A percentile compares a stretch with the other conserved stretches of the same genome.
Conservation (phyloP, 2,797 vertebrate species). For the Rhinophrynus dorsalis region DNA sequence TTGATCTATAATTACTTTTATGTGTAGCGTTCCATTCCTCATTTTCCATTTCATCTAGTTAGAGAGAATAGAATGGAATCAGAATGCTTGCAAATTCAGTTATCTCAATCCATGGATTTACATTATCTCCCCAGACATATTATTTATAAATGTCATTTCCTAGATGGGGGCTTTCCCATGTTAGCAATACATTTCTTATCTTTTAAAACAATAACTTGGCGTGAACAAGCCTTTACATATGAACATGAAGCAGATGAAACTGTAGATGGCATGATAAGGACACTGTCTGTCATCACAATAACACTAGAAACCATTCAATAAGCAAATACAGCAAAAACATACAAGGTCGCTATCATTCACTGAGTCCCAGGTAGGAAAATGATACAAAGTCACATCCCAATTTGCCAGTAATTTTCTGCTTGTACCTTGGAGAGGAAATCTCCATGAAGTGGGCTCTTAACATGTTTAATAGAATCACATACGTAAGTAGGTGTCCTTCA, state of each 20-base stretch:
- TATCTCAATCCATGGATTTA: neutral
- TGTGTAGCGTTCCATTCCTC: neutral
- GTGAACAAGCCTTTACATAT: neutral
- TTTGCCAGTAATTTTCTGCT: constrained; percentile 10
- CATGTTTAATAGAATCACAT: no score
- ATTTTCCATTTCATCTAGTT: neutral
- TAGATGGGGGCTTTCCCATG: neutral
- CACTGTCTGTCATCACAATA: constrained; percentile 6
- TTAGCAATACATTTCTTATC: neutral
- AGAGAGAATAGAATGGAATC: neutral
- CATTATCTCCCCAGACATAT: neutral
- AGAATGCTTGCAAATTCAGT: neutral
- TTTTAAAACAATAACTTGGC: neutral
- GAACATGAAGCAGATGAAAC: constrained; percentile 10
- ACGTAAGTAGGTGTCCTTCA: no score
- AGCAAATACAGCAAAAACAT: neutral
- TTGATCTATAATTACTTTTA: constrained; percentile 1
- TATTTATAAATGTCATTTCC: constrained; percentile 2
- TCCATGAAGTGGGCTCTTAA: no score
- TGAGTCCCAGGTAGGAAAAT: neutral
- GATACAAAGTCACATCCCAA: neutral
- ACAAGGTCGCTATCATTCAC: constrained; percentile 1
- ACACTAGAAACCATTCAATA: neutral
- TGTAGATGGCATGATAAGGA: constrained; percentile 40
- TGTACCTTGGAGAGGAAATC: no score